phyloP scores from a whole-genome alignment of 1,140 invertebrate genomes.

The Ooceraea biroi region DNA sequence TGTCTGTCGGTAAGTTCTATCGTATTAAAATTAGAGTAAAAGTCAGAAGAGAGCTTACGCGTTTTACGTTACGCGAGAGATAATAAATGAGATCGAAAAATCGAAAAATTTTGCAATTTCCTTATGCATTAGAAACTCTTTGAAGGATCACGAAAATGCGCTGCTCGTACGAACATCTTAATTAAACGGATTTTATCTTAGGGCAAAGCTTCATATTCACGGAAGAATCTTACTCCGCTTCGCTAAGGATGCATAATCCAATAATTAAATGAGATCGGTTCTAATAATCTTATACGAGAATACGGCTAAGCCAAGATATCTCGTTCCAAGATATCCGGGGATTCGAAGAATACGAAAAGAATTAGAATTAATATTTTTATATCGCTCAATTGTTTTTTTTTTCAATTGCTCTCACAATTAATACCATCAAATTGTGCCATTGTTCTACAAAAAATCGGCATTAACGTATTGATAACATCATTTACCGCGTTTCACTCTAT shows the following conservation, averaged over 20 bases:
- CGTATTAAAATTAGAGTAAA: conserved; percentile 24
- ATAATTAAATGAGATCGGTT: conserved; percentile 42
- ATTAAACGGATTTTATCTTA: conserved; percentile 52
- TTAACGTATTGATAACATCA: neutral
- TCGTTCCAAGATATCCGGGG: no score
- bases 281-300: conserved; percentile 25
- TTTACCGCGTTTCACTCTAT: neutral
- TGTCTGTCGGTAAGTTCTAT: no score
- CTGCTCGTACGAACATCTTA: conserved; percentile 4
- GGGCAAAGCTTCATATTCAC: conserved; percentile 12
- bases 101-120: neutral
- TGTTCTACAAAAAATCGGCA: neutral
- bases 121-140: neutral
- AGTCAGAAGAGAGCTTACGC: neutral
- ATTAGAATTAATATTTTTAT: neutral
- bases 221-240: conserved; percentile 14
- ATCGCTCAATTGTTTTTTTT: neutral
- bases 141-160: neutral
- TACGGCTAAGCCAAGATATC: neutral
- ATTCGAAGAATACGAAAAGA: neutral
- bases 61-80: neutral
- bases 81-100: neutral
- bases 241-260: conserved; percentile 29
- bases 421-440: neutral
- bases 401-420: neutral